Evolutionary conservation across 1,140 invertebrate genomes (phyloP).

Genomic region (Capitella teleta): DNA sequence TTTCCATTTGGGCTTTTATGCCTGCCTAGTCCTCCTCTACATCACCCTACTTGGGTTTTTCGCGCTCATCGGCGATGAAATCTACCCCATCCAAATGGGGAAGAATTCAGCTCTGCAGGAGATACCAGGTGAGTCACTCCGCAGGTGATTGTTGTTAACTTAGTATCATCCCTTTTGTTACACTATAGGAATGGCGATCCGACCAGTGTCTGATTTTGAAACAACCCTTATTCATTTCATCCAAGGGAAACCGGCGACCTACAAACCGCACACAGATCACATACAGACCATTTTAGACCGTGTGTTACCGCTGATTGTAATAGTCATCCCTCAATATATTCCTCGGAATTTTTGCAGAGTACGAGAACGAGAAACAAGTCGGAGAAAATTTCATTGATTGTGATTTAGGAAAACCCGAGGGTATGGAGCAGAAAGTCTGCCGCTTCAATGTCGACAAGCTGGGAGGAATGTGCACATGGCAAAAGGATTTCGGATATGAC

Average conservation of each 20-base stretch:
- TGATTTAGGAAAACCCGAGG: neutral
- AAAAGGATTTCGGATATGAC: slow-evolving; percentile 34
- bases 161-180: slow-evolving; percentile 87
- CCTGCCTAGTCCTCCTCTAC: no score
- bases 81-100: no score
- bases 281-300: no score
- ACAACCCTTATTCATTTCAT: no score
- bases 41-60: no score
- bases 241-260: no score
- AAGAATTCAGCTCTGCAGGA: slow-evolving; percentile 42
- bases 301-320: neutral
- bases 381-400: slow-evolving; percentile 13
- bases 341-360: slow-evolving; percentile 2
- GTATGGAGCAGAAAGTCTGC: slow-evolving; percentile 1
- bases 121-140: slow-evolving; percentile 79
- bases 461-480: slow-evolving; percentile 11
- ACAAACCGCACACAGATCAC: no score
- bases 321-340: neutral
- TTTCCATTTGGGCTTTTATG: no score
- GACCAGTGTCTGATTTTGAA: no score
- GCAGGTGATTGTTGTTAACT: slow-evolving; percentile 82
- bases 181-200: slow-evolving; percentile 90
- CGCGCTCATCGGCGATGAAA: no score
- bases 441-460: slow-evolving; percentile 10
- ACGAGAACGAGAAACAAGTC: slow-evolving; percentile 10